Percentiles rank a stretch among this genome's conserved stretches.
phyloP scores from a whole-genome alignment of 2,888 invertebrate species.

The Liposcelis brunnea region DNA sequence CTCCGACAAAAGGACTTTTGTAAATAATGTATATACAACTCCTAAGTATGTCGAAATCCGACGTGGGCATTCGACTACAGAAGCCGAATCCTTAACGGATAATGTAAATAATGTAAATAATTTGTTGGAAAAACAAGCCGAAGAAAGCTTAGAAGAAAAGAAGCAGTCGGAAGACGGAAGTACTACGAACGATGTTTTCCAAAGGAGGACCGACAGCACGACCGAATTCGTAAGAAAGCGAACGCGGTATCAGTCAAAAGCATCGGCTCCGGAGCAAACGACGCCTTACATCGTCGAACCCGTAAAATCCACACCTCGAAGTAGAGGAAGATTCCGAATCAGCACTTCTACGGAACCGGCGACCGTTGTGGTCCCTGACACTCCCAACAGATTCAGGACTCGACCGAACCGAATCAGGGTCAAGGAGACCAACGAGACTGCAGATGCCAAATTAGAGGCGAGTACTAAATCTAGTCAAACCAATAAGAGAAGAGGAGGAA shows the following conservation, averaged over 20 bases:
- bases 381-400: neutral
- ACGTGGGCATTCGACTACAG: constrained; percentile 11
- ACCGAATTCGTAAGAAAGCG: neutral
- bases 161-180: constrained; percentile 13
- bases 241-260: constrained; percentile 3
- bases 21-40: constrained; percentile 10
- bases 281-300: constrained; percentile 5
- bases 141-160: constrained; percentile 13
- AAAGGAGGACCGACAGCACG: neutral
- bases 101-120: constrained; percentile 16
- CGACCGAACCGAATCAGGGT: neutral
- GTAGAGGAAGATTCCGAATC: constrained; percentile 14
- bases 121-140: constrained; percentile 8
- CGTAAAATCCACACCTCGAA: constrained; percentile 8
- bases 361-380: constrained; percentile 12
- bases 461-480: too few species aligned
- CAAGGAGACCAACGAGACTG: too few species aligned
- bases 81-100: constrained; percentile 16
- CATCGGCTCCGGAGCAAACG: constrained; percentile 9
- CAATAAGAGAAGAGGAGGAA: too few species aligned
- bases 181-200: constrained; percentile 8
- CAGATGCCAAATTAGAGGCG: too few species aligned
- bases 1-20: constrained; percentile 7
- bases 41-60: constrained; percentile 6
- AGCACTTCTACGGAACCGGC: constrained; percentile 18